Base-by-base conservation (phyloP, 2,113 vertebrate species). In the Dasyornis broadbenti region DNA sequence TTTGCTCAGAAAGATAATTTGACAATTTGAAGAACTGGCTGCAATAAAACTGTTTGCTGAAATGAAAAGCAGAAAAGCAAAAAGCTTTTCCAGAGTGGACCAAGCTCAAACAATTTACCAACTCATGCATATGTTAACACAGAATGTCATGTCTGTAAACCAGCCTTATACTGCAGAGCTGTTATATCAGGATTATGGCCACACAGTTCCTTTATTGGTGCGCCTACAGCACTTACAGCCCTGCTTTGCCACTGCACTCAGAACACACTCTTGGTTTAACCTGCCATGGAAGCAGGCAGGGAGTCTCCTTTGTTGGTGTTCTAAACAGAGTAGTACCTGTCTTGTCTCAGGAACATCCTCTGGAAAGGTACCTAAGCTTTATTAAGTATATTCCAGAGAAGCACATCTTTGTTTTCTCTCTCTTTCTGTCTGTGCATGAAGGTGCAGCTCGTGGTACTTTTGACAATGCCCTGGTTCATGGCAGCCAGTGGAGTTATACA, bases 331-430 rank as follows among this genome's bases (percentile, higher is more conserved):
- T 47, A 53, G 26, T 39, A 12, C 8, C 4, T 23, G 20, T 30
- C 47, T 72, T 72, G 26, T 53, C 35, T 71, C 52, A 39, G 44
- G 19, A 60, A 19, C 22, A 68, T 33, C 28, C 19, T 84, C 44
- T 78, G 22, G 35, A 70, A 84, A 31, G 3, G 9, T 10, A 28
- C 35, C 24, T 63, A 15, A 66, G 22, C 42, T 54, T 86, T 70
- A 17, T 15, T 15, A 56, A 5, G 22, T 40, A 8, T n/a, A 18
- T 30, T 86, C 10, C 49, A 82, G 56, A 68, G 64, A 63, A 42
- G 15, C 5, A 49, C 4, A 9, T 0, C 0, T 76, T 76, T 66
- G 23, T 64, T 35, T 35, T 45, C 31, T 4, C 8, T 81, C 24
- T 75, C 5, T 31, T 54, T 68, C 18, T 31, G 27, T 28, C 17